These are phyloP conservation scores for Myotis brandtii DNA, from an alignment of 2,113 vertebrate genomes.

Conservation along the genomic window DNA sequence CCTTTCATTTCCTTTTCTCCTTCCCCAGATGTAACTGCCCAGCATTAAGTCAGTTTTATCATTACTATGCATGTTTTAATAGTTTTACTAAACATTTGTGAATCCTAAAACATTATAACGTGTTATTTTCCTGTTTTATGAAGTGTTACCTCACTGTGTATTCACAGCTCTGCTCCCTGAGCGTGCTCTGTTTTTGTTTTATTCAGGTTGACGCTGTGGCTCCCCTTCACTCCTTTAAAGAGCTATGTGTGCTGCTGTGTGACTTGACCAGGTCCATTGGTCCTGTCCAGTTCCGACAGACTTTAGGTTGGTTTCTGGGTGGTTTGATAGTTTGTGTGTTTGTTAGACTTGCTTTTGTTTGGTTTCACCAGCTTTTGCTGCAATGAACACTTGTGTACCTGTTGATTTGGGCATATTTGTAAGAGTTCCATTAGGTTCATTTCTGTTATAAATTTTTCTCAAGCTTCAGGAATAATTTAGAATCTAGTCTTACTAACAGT, in stretches of 20 bases:
- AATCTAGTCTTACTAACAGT: neutral
- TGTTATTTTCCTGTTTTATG: neutral
- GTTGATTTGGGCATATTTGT: neutral
- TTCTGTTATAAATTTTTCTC: neutral
- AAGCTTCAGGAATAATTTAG: neutral
- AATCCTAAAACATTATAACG: neutral
- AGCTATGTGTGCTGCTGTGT: neutral
- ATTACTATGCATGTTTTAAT: neutral
- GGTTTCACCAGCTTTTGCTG: neutral
- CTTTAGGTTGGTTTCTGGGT: neutral
- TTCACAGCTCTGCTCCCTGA: neutral
- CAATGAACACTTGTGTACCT: neutral
- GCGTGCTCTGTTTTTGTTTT: neutral
- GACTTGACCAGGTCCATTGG: neutral
- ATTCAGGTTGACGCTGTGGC: neutral
- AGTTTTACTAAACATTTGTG: neutral
- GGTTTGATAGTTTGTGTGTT: neutral
- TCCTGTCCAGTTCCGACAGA: neutral
- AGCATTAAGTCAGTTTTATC: neutral
- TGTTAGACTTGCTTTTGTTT: neutral
- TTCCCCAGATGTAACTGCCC: neutral
- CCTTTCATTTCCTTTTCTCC: neutral
- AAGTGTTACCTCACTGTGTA: neutral
- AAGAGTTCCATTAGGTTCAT: neutral
- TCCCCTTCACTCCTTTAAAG: neutral